A percentile compares a stretch with the other conserved stretches of the same genome.
Conservation (phyloP, 2,113 vertebrate species). For the Rhynchomys soricoides region DNA sequence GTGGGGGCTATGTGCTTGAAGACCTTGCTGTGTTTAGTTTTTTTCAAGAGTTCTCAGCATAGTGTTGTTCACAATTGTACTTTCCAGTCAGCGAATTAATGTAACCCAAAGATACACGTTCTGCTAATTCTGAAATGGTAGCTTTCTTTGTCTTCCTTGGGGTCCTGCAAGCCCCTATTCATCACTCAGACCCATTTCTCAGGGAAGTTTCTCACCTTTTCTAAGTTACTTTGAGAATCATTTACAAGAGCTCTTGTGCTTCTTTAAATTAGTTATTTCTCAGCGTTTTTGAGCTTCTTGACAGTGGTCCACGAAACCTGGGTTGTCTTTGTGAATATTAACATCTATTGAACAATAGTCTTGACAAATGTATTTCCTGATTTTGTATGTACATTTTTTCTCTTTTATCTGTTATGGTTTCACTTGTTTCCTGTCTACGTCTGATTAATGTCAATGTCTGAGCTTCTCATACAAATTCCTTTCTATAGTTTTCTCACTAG, state of each 20-base stretch:
- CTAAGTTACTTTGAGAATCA: neutral
- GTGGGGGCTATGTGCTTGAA: conserved; percentile 20
- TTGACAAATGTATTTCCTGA: neutral
- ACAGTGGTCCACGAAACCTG: neutral
- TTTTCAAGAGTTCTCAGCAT: conserved; percentile 46
- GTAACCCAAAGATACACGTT: neutral
- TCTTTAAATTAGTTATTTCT: neutral
- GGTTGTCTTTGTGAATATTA: neutral
- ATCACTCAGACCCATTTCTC: neutral
- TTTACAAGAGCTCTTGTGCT: neutral
- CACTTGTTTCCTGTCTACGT: neutral
- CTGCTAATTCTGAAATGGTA: neutral
- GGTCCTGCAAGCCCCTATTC: neutral
- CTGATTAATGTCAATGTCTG: neutral
- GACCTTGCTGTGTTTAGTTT: conserved; percentile 53
- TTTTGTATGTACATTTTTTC: neutral
- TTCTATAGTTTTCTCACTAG: neutral
- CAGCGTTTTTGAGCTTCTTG: neutral
- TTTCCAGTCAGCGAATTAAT: neutral
- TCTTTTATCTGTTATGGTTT: neutral
- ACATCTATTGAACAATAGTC: neutral
- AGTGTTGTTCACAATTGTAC: neutral
- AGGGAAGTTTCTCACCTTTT: neutral
- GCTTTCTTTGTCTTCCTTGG: neutral
- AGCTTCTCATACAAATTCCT: neutral